Conservation (phyloP, 2,888 invertebrate genomes). For the Scaeva pyrastri region DNA sequence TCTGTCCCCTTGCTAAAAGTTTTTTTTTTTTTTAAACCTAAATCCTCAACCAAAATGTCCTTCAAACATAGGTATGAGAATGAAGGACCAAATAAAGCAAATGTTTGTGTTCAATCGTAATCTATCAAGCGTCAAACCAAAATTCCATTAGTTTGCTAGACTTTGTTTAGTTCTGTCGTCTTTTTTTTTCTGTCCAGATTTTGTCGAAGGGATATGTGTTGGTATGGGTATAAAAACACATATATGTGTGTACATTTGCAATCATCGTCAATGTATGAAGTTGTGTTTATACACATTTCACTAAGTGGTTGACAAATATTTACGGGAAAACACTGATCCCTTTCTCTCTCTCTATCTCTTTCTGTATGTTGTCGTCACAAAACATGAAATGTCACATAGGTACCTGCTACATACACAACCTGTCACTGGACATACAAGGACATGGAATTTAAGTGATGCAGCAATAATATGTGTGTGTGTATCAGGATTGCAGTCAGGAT, state of each 20-base stretch:
- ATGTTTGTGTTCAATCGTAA: no score
- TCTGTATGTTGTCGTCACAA: background rate
- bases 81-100: no score
- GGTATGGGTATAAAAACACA: background rate
- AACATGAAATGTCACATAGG: conserved; percentile 17
- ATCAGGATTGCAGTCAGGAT: conserved; percentile 20
- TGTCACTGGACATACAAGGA: conserved; percentile 27
- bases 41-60: no score
- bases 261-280: background rate
- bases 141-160: no score
- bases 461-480: conserved; percentile 16
- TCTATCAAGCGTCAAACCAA: no score
- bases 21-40: no score
- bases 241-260: background rate
- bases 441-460: conserved; percentile 48
- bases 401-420: background rate
- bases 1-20: no score
- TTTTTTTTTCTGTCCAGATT: no score
- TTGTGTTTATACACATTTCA: conserved; percentile 33
- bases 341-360: background rate
- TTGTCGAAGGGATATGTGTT: no score
- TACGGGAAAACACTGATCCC: conserved; percentile 52
- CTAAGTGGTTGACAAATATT: conserved; percentile 65
- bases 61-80: no score
- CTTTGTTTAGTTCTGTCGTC: no score